These are phyloP conservation scores for Anthonomus grandis DNA, from an alignment of 1,140 invertebrate species.

Conservation along the genomic window DNA sequence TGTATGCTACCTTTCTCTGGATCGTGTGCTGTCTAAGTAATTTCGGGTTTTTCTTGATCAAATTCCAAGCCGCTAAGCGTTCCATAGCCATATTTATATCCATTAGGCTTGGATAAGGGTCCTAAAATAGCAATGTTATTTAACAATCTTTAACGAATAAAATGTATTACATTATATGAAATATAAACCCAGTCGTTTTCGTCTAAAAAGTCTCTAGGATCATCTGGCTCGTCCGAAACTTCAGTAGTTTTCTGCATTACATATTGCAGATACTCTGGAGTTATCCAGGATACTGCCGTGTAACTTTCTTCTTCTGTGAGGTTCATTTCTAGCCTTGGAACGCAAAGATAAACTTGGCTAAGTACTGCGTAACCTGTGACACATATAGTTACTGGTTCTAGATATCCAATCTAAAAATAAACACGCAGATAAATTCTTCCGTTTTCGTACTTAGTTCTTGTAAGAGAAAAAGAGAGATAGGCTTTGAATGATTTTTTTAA, in stretches of 20 bases:
- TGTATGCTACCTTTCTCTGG: constrained; percentile 24
- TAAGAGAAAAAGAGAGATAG: too few relatives aligned
- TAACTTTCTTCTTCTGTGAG: constrained; percentile 36
- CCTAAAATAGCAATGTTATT: constrained; percentile 20
- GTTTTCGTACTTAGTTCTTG: background rate
- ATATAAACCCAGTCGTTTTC: constrained; percentile 14
- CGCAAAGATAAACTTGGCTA: constrained; percentile 46
- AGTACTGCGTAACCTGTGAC: constrained; percentile 45
- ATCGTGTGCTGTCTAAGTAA: constrained; percentile 30
- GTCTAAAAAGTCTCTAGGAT: constrained; percentile 14
- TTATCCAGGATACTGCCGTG: constrained; percentile 37
- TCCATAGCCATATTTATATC: constrained; percentile 52
- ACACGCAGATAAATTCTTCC: background rate
- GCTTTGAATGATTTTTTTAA: too few relatives aligned
- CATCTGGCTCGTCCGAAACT: background rate
- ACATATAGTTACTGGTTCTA: constrained; percentile 39
- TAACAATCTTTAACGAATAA: background rate
- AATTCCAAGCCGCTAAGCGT: constrained; percentile 39
- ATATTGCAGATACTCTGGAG: constrained; percentile 27
- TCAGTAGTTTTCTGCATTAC: background rate
- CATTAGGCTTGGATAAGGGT: constrained; percentile 30
- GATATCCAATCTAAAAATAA: constrained; percentile 40
- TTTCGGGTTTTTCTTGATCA: constrained; percentile 36
- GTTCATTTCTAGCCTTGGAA: constrained; percentile 35
- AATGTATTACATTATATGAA: constrained; percentile 12